phyloP scores from a whole-genome alignment of 2,113 vertebrate species.

The Sander vitreus region DNA sequence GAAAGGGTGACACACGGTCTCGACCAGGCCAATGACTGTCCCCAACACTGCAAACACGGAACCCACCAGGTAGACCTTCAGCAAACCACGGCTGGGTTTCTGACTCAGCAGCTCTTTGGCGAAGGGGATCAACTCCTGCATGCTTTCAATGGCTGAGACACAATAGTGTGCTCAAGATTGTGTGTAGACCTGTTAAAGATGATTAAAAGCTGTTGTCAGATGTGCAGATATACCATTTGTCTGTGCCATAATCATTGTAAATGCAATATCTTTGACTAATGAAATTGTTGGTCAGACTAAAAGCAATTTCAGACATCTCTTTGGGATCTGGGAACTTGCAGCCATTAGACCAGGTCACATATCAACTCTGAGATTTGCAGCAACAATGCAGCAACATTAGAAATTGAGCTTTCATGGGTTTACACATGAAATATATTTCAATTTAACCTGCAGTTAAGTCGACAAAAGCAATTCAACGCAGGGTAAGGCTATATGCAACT shows the following conservation, averaged over 20 bases:
- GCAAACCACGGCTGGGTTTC: slow-evolving; percentile 85
- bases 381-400: background rate
- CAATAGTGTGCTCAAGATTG: background rate
- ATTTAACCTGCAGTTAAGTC: background rate
- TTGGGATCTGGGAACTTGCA: background rate
- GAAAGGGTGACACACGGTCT: slow-evolving; percentile 88
- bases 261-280: background rate
- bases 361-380: too few species aligned
- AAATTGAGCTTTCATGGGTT: background rate
- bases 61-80: slow-evolving; percentile 91
- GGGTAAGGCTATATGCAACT: background rate
- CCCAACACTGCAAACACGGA: slow-evolving; percentile 87
- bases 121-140: slow-evolving; percentile 89
- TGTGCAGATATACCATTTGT: background rate
- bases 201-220: background rate
- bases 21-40: slow-evolving; percentile 87
- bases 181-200: background rate
- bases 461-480: background rate
- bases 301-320: background rate
- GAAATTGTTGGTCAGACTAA: background rate
- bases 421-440: background rate
- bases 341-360: background rate
- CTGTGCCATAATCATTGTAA: background rate
- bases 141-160: slow-evolving; percentile 52
- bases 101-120: slow-evolving; percentile 88